Percentiles rank a stretch among this genome's conserved stretches.
These are phyloP conservation scores for Atta texana DNA, from an alignment of 1,140 invertebrate genomes.

Conservation along the genomic window DNA sequence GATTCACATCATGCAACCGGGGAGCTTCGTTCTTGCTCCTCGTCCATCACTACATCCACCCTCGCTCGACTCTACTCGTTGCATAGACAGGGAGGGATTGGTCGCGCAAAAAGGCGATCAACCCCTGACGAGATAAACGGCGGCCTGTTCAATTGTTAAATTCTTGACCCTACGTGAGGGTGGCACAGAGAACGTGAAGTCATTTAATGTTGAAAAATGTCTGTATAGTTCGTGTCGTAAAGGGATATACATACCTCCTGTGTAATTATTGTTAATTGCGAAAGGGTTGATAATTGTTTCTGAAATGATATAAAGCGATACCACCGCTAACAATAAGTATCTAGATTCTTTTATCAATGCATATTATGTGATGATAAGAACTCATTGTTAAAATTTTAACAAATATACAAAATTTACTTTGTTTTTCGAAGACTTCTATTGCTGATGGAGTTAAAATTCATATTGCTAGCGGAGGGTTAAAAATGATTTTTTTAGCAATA, in stretches of 20 bases:
- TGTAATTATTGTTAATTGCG: slow-evolving; percentile 52
- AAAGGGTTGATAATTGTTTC: slow-evolving; percentile 21
- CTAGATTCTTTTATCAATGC: too few relatives aligned
- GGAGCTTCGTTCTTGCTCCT: slow-evolving; percentile 69
- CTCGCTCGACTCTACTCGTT: slow-evolving; percentile 54
- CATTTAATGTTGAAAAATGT: slow-evolving; percentile 61
- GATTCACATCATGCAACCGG: slow-evolving; percentile 70
- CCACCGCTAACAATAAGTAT: too few relatives aligned
- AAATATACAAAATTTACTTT: too few relatives aligned
- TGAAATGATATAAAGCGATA: background rate
- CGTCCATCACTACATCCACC: slow-evolving; percentile 77
- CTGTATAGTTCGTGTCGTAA: background rate
- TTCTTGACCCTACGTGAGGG: slow-evolving; percentile 57
- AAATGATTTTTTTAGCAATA: background rate
- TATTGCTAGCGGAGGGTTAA: background rate
- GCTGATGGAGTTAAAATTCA: too few relatives aligned
- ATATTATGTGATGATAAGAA: too few relatives aligned
- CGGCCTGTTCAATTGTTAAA: slow-evolving; percentile 64
- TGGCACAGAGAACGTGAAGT: slow-evolving; percentile 43
- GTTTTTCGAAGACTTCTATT: too few relatives aligned
- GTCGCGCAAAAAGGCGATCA: slow-evolving; percentile 60
- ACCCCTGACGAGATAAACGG: slow-evolving; percentile 63
- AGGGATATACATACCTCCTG: background rate
- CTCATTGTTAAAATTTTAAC: too few relatives aligned
- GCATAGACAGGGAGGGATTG: slow-evolving; percentile 32